Evolutionary conservation across 2,797 vertebrate species (phyloP), one percentile per base, ranked within the genome.

Genomic region (Tiaroga cobitis): DNA sequence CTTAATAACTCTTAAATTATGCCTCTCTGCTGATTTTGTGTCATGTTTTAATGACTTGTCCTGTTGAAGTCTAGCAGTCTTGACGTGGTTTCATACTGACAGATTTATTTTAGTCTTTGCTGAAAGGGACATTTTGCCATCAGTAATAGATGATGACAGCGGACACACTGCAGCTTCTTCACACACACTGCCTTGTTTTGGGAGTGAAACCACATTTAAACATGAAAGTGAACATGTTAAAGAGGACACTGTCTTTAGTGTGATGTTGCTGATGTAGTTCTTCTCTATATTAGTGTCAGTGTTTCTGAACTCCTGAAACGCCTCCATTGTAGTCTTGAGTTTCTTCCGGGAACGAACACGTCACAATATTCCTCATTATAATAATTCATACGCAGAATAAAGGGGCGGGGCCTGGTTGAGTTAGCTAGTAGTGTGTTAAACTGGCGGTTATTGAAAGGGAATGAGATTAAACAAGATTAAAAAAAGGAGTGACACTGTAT

Each of bases 61-160:
- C 37, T 46, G 34, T 29, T 70, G 77, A 88, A 68, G 10, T 34
- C 86, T 41, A 77, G 34, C 34, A 24, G 54, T 79, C 26, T 21
- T 87, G 88, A 87, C 74, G 43, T 63, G 51, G 59, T 68, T 54
- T 43, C 84, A 61, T n/a, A 26, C 87, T 84, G 83, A 80, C 51
- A 32, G 56, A 8, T 76, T 85, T 87, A 87, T 88, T 88, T 85
- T 87, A 10, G 81, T 74, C 26, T 49, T 10, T 51, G 63, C 83
- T 85, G 63, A 56, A 41, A 88, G 85, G 46, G 72, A 88, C 61
- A 18, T 39, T 19, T 9, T 39, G 43, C 16, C 10, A n/a, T 49
- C 29, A 51, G 81, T 78, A 49, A 80, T 29, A 49, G 3, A 56
- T 11, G 74, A 34, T 81, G 84, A 83, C 87, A 82, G 65, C n/a